Evolutionary conservation across 2,113 vertebrate genomes (phyloP).

Genomic region (Centrocercus urophasianus): DNA sequence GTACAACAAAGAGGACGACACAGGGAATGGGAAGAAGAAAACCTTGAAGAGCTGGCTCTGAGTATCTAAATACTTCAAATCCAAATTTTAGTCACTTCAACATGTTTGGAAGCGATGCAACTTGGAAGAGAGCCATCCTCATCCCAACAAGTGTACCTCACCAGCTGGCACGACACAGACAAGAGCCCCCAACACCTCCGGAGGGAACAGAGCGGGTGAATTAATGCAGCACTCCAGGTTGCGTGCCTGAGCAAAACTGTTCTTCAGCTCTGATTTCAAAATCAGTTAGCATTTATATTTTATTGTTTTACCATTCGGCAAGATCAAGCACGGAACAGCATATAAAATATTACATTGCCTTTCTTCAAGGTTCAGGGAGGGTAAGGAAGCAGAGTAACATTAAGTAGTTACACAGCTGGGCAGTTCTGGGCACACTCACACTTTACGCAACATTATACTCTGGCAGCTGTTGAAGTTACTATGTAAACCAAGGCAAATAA

Average conservation of each 20-base stretch:
- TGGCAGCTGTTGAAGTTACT: constrained; percentile 1
- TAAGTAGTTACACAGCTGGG: not conserved
- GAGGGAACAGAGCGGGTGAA: constrained; percentile 32
- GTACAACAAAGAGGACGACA: not conserved
- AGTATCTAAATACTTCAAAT: constrained; percentile 53
- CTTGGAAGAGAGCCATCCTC: constrained; percentile 34
- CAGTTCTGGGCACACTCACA: not conserved
- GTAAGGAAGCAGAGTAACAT: not conserved
- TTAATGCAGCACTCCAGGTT: constrained; percentile 35
- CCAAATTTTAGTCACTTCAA: constrained; percentile 57
- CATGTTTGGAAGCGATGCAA: constrained; percentile 52
- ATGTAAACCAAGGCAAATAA: not conserved
- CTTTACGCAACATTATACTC: not conserved
- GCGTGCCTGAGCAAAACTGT: constrained; percentile 14
- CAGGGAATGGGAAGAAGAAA: constrained; percentile 27
- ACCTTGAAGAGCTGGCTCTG: constrained; percentile 35
- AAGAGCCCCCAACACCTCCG: constrained; percentile 37
- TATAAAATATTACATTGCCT: constrained; percentile 2
- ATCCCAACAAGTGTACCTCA: constrained; percentile 51
- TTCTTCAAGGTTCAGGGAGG: constrained; percentile 25
- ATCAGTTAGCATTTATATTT: constrained; percentile 7
- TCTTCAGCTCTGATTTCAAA: not conserved
- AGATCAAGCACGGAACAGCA: constrained; percentile 39
- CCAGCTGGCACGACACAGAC: constrained; percentile 62
- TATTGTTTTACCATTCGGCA: constrained; percentile 37